Conservation (phyloP, 2,113 vertebrate genomes). For the Sphaerodactylus townsendi region DNA sequence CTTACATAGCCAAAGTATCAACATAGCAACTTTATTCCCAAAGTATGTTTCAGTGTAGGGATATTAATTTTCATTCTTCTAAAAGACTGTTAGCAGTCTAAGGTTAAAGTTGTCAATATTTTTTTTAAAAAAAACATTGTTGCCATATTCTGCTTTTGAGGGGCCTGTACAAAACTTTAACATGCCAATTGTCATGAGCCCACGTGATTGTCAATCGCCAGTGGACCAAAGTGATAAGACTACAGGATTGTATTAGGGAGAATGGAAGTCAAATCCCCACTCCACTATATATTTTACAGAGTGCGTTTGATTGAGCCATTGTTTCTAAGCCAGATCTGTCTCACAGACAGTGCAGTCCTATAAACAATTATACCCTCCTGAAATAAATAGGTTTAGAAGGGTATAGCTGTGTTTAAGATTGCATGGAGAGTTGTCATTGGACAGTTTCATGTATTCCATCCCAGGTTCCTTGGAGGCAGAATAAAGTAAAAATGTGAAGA, state of each 20-base stretch:
- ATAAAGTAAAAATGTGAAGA: neutral
- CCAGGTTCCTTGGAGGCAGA: neutral
- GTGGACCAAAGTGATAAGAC: too few species aligned
- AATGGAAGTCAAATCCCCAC: neutral
- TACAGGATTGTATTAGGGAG: neutral
- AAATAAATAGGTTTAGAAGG: too few species aligned
- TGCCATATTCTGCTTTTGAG: neutral
- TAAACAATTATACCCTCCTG: too few species aligned
- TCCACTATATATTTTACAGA: neutral
- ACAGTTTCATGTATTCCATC: neutral
- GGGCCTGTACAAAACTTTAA: neutral
- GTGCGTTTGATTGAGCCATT: neutral
- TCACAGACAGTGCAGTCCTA: neutral
- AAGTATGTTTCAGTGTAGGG: constrained; percentile 33
- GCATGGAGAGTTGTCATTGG: neutral
- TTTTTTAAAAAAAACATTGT: too few species aligned
- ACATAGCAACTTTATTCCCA: constrained; percentile 24
- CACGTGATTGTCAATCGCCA: too few species aligned
- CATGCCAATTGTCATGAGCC: neutral
- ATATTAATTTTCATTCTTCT: constrained; percentile 37
- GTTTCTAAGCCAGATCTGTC: neutral
- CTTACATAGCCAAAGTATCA: constrained; percentile 10
- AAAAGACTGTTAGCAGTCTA: constrained; percentile 19
- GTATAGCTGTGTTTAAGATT: too few species aligned
- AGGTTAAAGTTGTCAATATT: neutral